Evolutionary conservation across 2,888 invertebrate species (phyloP).

Genomic region (Erannis defoliaria): DNA sequence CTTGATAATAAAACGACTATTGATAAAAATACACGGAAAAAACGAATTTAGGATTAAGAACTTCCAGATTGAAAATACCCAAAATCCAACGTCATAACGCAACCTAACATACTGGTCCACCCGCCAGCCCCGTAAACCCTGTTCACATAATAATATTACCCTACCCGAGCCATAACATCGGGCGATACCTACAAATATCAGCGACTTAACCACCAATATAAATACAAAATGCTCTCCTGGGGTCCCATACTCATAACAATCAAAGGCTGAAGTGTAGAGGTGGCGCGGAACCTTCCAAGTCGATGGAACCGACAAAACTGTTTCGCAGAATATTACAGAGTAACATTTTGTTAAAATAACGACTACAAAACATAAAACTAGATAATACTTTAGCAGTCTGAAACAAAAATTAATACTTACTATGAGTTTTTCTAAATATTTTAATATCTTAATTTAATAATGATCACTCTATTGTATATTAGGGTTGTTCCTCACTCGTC

Average conservation of each 20-base stretch:
- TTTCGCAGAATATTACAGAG: too few relatives aligned
- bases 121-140: constrained; percentile 8
- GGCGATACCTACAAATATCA: constrained; percentile 29
- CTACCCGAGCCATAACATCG: constrained; percentile 15
- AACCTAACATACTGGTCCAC: constrained; percentile 13
- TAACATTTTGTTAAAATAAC: too few relatives aligned
- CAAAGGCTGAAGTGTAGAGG: constrained; percentile 20
- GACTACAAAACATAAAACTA: too few relatives aligned
- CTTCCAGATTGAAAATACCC: neutral
- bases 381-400: too few relatives aligned
- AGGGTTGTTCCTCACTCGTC: too few relatives aligned
- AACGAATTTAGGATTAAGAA: neutral
- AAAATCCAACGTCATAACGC: constrained; percentile 1
- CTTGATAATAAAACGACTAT: too few relatives aligned
- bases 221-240: constrained; percentile 29
- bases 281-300: neutral
- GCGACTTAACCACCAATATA: constrained; percentile 30
- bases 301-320: neutral
- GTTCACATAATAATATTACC: constrained; percentile 28
- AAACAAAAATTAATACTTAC: too few relatives aligned
- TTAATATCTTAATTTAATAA: too few relatives aligned
- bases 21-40: too few relatives aligned
- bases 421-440: too few relatives aligned
- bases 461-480: too few relatives aligned
- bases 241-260: constrained; percentile 28